Evolutionary conservation across 2,888 invertebrate genomes (phyloP).

Genomic region (Caenorhabditis sp.): DNA sequence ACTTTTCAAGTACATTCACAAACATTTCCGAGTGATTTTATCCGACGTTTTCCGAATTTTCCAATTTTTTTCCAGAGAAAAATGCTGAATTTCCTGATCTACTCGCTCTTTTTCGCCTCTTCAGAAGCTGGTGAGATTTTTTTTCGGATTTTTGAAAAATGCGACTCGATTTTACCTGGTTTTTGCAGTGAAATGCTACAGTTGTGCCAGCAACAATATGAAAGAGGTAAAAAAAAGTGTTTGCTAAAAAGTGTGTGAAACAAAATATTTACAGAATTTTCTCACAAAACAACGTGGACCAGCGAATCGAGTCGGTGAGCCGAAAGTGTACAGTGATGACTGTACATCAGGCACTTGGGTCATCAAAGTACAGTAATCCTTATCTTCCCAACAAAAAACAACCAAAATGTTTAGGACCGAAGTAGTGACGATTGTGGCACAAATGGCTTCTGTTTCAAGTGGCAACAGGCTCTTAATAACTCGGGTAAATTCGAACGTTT

Average conservation of each 20-base stretch:
- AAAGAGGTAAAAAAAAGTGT: conserved; percentile 57
- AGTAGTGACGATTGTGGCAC: conserved; percentile 74
- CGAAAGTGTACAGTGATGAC: conserved; percentile 72
- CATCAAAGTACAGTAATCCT: conserved; percentile 51
- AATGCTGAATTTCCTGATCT: conserved; percentile 33
- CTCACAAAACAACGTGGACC: conserved; percentile 74
- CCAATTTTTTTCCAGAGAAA: no score
- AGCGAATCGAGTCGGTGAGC: conserved; percentile 64
- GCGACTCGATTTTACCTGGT: no score
- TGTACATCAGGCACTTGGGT: conserved; percentile 76
- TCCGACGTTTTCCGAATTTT: no score
- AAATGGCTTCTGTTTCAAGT: conserved; percentile 72
- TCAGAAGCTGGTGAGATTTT: conserved; percentile 15
- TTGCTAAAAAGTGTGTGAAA: neutral
- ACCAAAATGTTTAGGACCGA: conserved; percentile 64
- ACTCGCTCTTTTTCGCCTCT: conserved; percentile 25
- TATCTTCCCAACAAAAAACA: neutral
- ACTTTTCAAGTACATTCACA: no score
- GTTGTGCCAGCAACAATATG: conserved; percentile 77
- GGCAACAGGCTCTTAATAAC: conserved; percentile 76
- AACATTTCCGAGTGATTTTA: no score
- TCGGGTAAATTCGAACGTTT: conserved; percentile 66
- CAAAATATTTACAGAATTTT: conserved; percentile 68
- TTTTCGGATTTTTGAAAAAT: neutral
- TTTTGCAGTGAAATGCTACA: conserved; percentile 74